These are phyloP conservation scores for Stichopus horrens DNA, from an alignment of 53 echinoderm and acorn worm species.

Conservation along the genomic window DNA sequence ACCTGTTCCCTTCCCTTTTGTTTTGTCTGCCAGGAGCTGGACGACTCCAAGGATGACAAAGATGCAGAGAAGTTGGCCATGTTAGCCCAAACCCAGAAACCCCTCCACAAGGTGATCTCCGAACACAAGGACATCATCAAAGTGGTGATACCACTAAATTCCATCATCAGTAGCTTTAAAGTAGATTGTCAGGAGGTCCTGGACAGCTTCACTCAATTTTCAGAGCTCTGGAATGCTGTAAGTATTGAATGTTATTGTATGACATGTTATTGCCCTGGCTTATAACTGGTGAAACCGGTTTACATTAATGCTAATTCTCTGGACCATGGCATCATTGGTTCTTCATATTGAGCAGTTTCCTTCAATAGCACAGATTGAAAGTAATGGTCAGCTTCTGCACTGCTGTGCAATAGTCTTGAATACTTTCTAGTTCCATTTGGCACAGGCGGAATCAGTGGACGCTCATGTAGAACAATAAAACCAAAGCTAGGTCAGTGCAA, in stretches of 20 bases:
- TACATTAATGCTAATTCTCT: too few relatives aligned
- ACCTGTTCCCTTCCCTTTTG: background rate
- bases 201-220: conserved; percentile 77
- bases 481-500: too few relatives aligned
- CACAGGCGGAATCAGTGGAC: too few relatives aligned
- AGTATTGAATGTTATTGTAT: background rate
- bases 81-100: conserved; percentile 83
- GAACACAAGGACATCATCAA: conserved; percentile 98
- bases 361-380: too few relatives aligned
- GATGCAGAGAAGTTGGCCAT: conserved; percentile 91
- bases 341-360: too few relatives aligned
- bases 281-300: too few relatives aligned
- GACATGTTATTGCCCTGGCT: too few relatives aligned
- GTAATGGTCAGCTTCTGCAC: too few relatives aligned
- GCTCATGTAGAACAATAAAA: too few relatives aligned
- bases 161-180: conserved; percentile 91
- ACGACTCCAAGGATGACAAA: conserved; percentile 95
- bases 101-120: conserved; percentile 90
- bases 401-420: too few relatives aligned
- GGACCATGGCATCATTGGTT: too few relatives aligned
- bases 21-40: conserved; percentile 66
- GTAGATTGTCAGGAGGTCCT: conserved; percentile 85
- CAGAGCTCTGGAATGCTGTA: conserved; percentile 92
- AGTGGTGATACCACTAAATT: conserved; percentile 95
- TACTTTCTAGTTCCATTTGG: too few relatives aligned